Evolutionary conservation across 2,797 vertebrate genomes (phyloP).

Genomic region (Ataeniobius toweri): DNA sequence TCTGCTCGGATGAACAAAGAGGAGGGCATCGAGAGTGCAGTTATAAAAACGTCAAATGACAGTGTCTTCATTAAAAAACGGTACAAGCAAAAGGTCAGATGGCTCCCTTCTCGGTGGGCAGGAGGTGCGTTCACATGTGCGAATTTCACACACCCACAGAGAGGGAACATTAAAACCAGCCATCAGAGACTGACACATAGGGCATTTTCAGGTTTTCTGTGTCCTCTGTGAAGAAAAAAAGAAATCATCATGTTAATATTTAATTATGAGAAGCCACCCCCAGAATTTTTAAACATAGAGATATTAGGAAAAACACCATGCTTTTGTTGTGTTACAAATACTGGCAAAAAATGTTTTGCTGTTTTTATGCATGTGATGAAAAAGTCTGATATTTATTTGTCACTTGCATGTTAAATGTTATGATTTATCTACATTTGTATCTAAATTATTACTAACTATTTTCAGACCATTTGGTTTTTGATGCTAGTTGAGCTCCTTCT

Average conservation of each 20-base stretch:
- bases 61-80: slow-evolving; percentile 67
- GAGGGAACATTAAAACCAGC: slow-evolving; percentile 63
- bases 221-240: slow-evolving; percentile 10
- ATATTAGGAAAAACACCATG: not conserved
- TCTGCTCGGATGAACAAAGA: slow-evolving; percentile 18
- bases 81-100: slow-evolving; percentile 72
- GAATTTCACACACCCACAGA: slow-evolving; percentile 71
- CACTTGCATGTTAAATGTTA: not conserved
- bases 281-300: not conserved
- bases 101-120: slow-evolving; percentile 60
- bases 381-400: not conserved
- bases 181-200: slow-evolving; percentile 51
- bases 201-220: slow-evolving; percentile 50
- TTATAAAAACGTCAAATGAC: slow-evolving; percentile 54
- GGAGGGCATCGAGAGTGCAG: slow-evolving; percentile 15
- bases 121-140: slow-evolving; percentile 71
- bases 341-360: not conserved
- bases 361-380: not conserved
- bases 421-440: not conserved
- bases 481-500: not conserved
- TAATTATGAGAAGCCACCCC: not conserved
- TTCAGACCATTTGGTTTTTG: not conserved
- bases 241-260: slow-evolving; percentile 12
- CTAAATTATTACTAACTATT: not conserved
- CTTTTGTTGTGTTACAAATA: not conserved